Base-by-base conservation (phyloP, 2,797 vertebrate species). In the Pristis pectinata region DNA sequence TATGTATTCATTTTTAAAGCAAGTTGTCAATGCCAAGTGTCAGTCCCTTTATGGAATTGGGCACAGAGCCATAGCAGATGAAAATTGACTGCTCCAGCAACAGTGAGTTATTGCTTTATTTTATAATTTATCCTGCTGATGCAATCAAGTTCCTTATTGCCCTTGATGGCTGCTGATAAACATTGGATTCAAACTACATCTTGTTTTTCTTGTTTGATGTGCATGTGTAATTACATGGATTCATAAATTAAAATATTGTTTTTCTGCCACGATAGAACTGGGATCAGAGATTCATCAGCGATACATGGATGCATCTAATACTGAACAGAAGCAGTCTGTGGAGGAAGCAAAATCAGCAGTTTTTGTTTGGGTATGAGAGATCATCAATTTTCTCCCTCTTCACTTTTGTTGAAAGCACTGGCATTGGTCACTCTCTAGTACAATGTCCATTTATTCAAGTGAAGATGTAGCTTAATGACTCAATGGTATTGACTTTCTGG, bases 241-340 rank as follows among this genome's bases (percentile, higher is more conserved):
- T 92, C 37, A 53, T 74, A 61, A 95, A 10, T 83, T 94, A 30
- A 77, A 44, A 53, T 95, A 87, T 19, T 76, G n/a, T 95, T 96
- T 79, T 94, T 85, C 95, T 95, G 95, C 95, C 82, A 94, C 74
- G 77, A 27, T 95, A 97, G 97, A 95, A 76, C 95, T 96, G 30
- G 97, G 97, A 74, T 94, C 95, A 96, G 87, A 94, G 85, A 95
- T 97, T 96, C 95, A 97, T 94, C 53, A 95, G 59, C 74, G 96
- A 79, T 95, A 96, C 94, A 77, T 94, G 0, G 5, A 95, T 77
- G 91, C 95, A 94, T 95, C 95, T 95, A 95, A 96, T 83, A 56
- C 53, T 94, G n/a, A 95, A 70, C 72, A 96, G 95, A 94, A 95
- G 94, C 95, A 96, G 76, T 67, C 5, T 77, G 44, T 79, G 95